Conservation (phyloP, 2,888 invertebrate species). For the Rhaphigaster nebulosa region DNA sequence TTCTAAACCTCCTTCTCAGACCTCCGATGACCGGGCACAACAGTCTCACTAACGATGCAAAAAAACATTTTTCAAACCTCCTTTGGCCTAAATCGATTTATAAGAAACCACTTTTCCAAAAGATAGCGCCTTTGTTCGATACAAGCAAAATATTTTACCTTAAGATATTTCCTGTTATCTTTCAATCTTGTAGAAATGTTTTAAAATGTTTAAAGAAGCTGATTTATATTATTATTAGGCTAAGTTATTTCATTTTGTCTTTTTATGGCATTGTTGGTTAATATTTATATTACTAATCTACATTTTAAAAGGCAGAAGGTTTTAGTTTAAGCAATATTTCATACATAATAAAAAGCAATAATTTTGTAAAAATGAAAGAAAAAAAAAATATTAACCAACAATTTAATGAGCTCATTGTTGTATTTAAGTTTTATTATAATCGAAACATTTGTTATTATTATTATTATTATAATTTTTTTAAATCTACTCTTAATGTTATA, state of each 20-base stretch:
- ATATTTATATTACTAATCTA: slow-evolving; percentile 33
- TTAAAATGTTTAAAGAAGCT: slow-evolving; percentile 25
- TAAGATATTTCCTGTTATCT: slow-evolving; percentile 24
- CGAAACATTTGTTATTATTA: neutral
- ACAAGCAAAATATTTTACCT: neutral
- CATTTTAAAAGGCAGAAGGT: neutral
- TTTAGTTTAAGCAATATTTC: slow-evolving; percentile 49
- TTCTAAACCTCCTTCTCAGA: neutral
- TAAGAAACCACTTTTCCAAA: neutral
- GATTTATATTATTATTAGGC: slow-evolving; percentile 23
- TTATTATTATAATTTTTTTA: slow-evolving; percentile 47
- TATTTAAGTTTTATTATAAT: slow-evolving; percentile 33
- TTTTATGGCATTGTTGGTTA: slow-evolving; percentile 49
- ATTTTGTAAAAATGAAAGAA: neutral
- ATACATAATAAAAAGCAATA: slow-evolving; percentile 29
- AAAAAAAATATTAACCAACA: slow-evolving; percentile 55
- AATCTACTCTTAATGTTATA: slow-evolving; percentile 61
- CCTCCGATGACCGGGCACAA: neutral
- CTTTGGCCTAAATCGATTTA: slow-evolving; percentile 37
- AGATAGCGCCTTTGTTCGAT: slow-evolving; percentile 6
- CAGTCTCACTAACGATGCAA: neutral
- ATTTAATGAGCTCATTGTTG: slow-evolving; percentile 46
- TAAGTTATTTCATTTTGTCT: slow-evolving; percentile 1
- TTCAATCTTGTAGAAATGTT: slow-evolving; percentile 33
- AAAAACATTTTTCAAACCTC: slow-evolving; percentile 8